These are phyloP conservation scores for Agapornis canus DNA, from an alignment of 2,797 vertebrate genomes.

Conservation along the genomic window DNA sequence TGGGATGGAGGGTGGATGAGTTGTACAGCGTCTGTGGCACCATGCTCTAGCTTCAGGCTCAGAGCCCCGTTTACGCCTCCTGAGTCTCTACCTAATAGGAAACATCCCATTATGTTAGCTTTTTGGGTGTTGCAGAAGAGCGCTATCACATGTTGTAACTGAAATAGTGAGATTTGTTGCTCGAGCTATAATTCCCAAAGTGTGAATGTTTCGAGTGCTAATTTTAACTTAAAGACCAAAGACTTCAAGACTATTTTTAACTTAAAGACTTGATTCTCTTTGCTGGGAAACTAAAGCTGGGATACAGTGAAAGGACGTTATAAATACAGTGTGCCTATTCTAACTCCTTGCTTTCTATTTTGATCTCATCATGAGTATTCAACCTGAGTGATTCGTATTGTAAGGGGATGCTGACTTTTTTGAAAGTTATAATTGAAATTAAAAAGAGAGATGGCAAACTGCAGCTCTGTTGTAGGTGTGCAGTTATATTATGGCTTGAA, in stretches of 20 bases:
- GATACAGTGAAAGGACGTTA: slow-evolving; percentile 21
- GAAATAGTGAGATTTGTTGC: slow-evolving; percentile 63
- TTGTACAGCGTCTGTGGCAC: background rate
- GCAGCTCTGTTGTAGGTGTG: background rate
- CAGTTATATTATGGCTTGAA: background rate
- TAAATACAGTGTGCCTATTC: slow-evolving; percentile 31
- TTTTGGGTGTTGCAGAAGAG: background rate
- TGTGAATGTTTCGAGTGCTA: slow-evolving; percentile 37
- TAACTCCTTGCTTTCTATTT: background rate
- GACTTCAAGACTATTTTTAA: slow-evolving; percentile 53
- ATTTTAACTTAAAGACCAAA: slow-evolving; percentile 57
- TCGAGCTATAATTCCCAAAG: slow-evolving; percentile 2
- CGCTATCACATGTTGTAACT: slow-evolving; percentile 5
- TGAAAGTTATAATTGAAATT: slow-evolving; percentile 8
- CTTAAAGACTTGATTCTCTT: slow-evolving; percentile 12
- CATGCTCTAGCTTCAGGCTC: background rate
- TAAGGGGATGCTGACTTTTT: background rate
- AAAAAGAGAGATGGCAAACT: background rate
- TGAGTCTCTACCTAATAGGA: background rate
- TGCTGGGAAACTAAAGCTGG: slow-evolving; percentile 8
- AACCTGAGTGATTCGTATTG: slow-evolving; percentile 29
- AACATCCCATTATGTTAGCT: background rate
- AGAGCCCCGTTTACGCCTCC: background rate
- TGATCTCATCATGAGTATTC: background rate
- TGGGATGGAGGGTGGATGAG: background rate